Conservation (phyloP, 1,140 invertebrate genomes). For the Trachymyrmex septentrionalis region DNA sequence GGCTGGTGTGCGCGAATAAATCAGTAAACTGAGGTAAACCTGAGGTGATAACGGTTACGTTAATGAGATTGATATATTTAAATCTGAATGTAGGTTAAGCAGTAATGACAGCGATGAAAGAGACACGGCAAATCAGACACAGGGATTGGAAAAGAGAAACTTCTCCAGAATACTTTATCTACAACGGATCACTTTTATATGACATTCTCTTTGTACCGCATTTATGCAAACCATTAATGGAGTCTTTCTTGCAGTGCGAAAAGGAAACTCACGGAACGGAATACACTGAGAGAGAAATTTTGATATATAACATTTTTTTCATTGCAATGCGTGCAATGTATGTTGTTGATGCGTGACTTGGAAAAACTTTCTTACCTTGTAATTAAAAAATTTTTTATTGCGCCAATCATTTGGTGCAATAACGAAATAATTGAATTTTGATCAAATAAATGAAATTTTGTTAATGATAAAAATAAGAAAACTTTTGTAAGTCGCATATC, state of each 20-base stretch:
- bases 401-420: no score
- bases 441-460: no score
- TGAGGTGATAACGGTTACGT: conserved; percentile 1
- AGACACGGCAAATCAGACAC: background rate
- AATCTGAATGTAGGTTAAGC: conserved; percentile 23
- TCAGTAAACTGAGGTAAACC: conserved; percentile 8
- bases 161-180: conserved; percentile 1
- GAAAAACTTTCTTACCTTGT: no score
- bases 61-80: conserved; percentile 10
- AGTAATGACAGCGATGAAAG: background rate
- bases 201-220: background rate
- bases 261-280: background rate
- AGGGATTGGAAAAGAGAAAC: conserved; percentile 10
- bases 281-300: no score
- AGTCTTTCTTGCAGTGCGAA: background rate
- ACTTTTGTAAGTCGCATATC: no score
- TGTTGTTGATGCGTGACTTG: no score
- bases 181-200: conserved; percentile 31
- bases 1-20: background rate
- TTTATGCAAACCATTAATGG: conserved; percentile 10
- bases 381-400: no score
- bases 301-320: no score
- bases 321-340: no score
- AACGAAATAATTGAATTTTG: no score
- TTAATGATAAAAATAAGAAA: background rate